A percentile compares a stretch with the other conserved stretches of the same genome.
phyloP scores from a whole-genome alignment of 2,888 invertebrate species.

The Sarcophaga carnaria region DNA sequence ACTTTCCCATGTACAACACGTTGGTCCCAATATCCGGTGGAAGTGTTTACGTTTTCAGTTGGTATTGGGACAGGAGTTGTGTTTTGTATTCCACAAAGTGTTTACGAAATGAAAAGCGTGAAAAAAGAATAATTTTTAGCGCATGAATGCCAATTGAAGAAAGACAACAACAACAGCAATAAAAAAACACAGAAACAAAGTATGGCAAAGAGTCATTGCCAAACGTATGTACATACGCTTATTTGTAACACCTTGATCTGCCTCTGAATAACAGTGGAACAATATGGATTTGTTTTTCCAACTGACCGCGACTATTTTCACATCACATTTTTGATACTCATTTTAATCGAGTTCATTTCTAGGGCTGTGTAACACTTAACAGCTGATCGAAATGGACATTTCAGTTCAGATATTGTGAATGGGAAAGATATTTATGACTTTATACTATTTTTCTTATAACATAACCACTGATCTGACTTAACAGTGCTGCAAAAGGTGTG shows the following conservation, averaged over 20 bases:
- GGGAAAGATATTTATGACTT: too few relatives aligned
- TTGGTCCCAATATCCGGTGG: conserved; percentile 58
- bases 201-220: conserved; percentile 14
- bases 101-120: conserved; percentile 74
- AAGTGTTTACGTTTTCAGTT: conserved; percentile 17
- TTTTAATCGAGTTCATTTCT: too few relatives aligned
- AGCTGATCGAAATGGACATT: background rate
- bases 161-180: conserved; percentile 11
- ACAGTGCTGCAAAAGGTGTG: too few relatives aligned
- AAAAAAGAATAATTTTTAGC: conserved; percentile 77
- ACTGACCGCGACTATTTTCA: too few relatives aligned
- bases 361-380: background rate
- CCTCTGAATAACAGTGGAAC: conserved; percentile 44
- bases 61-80: conserved; percentile 39
- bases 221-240: background rate
- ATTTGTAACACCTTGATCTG: conserved; percentile 23
- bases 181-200: conserved; percentile 17
- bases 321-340: too few relatives aligned
- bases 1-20: conserved; percentile 30
- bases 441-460: too few relatives aligned
- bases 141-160: conserved; percentile 77
- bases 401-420: too few relatives aligned
- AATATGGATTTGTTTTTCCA: background rate
- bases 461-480: too few relatives aligned
- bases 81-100: conserved; percentile 73